Evolutionary conservation across 2,113 vertebrate genomes (phyloP).

Genomic region (Tragelaphus scriptus): DNA sequence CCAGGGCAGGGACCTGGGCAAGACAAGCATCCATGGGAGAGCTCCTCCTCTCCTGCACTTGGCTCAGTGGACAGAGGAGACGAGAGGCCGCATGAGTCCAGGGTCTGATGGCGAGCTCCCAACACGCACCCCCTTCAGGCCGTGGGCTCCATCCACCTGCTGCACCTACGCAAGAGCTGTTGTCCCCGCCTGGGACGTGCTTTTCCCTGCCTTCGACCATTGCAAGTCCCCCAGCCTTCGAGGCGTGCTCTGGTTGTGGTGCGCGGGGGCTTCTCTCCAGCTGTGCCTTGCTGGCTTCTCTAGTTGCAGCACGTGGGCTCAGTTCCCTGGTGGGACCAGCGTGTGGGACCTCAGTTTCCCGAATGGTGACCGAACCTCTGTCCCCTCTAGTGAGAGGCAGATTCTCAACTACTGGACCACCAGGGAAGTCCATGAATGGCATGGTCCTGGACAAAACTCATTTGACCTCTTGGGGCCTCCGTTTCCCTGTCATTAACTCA

Average conservation of each 20-base stretch:
- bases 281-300: not conserved
- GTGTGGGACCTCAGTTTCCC: not conserved
- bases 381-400: not conserved
- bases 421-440: not conserved
- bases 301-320: not conserved
- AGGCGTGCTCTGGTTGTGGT: not conserved
- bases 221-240: not conserved
- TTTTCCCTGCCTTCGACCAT: not conserved
- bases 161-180: not conserved
- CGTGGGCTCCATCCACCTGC: accelerated
- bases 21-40: not conserved
- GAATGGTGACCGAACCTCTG: not conserved
- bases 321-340: not conserved
- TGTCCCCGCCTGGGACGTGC: accelerated
- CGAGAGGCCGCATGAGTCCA: accelerated
- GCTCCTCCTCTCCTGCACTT: not conserved
- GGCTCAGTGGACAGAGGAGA: not conserved
- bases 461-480: not conserved
- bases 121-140: accelerated
- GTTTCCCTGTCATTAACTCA: not conserved
- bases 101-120: not conserved
- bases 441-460: not conserved
- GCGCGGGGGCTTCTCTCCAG: not conserved
- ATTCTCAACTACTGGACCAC: not conserved
- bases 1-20: not conserved